Conservation (phyloP, 2,888 invertebrate genomes). For the Sialis fuliginosa region DNA sequence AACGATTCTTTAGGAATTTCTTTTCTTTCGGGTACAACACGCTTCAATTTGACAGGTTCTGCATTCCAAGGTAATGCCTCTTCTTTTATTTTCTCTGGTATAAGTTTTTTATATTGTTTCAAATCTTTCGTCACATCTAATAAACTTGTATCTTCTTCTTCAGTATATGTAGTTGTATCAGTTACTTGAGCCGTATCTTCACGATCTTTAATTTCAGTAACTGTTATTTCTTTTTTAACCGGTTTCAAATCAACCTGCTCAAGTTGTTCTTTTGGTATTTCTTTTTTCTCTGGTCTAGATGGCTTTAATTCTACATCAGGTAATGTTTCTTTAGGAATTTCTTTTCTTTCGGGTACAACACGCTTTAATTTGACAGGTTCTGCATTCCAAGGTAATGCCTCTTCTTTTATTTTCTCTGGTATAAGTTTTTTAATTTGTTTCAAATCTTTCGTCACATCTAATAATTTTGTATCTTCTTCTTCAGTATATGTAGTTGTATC, state of each 20-base stretch:
- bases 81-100: background rate
- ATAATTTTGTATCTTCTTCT: slow-evolving; percentile 1
- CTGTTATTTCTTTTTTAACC: slow-evolving; percentile 5
- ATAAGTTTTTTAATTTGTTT: slow-evolving; percentile 16
- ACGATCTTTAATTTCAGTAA: background rate
- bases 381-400: slow-evolving; percentile 34
- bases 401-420: slow-evolving; percentile 11
- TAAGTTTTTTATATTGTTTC: slow-evolving; percentile 8
- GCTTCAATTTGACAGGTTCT: slow-evolving; percentile 20
- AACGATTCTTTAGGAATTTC: slow-evolving; percentile 22
- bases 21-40: slow-evolving; percentile 19
- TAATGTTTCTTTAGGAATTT: slow-evolving; percentile 21
- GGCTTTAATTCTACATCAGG: slow-evolving; percentile 34
- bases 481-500: slow-evolving; percentile 5
- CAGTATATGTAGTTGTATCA: slow-evolving; percentile 5
- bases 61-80: slow-evolving; percentile 32
- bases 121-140: slow-evolving; percentile 2
- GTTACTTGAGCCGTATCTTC: background rate
- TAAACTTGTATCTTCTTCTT: slow-evolving; percentile 1
- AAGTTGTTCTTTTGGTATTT: slow-evolving; percentile 15
- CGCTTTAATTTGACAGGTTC: slow-evolving; percentile 38
- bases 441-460: slow-evolving; percentile 14
- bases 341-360: slow-evolving; percentile 21
- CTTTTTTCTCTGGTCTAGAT: slow-evolving; percentile 26
- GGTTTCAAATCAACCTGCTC: slow-evolving; percentile 9